A percentile compares a stretch with the other conserved stretches of the same genome.
phyloP scores from a whole-genome alignment of 2,113 vertebrate genomes.

The Rattus norvegicus region DNA sequence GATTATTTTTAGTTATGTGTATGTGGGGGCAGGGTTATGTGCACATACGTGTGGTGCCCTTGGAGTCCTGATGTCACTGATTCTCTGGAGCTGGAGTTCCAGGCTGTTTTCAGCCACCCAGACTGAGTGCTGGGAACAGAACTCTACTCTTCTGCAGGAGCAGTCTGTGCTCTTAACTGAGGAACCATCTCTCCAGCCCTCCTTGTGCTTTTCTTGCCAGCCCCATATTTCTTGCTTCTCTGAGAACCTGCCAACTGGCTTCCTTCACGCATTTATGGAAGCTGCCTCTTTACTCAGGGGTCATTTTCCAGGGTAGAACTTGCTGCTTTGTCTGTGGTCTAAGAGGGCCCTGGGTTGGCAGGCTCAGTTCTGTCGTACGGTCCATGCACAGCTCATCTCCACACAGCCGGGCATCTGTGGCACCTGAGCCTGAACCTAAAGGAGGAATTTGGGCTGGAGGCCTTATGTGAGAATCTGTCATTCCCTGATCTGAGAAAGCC shows the following conservation, averaged over 20 bases:
- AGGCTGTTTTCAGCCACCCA: not conserved
- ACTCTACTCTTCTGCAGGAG: not conserved
- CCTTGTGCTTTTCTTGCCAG: not conserved
- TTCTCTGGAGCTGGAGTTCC: not conserved
- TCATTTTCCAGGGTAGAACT: not conserved
- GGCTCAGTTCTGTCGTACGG: not conserved
- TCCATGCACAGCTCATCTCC: not conserved
- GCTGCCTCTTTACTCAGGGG: slow-evolving; percentile 13
- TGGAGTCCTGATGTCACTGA: too few species aligned
- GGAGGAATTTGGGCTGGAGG: not conserved
- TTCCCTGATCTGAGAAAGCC: not conserved
- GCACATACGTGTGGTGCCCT: not conserved
- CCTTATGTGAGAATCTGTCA: not conserved
- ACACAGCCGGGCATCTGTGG: not conserved
- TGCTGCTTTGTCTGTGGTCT: slow-evolving; percentile 24
- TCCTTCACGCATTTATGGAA: not conserved
- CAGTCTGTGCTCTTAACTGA: not conserved
- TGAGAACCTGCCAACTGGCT: not conserved
- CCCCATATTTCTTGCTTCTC: not conserved
- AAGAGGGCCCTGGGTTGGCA: not conserved
- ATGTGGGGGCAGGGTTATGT: not conserved
- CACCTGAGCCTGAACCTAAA: not conserved
- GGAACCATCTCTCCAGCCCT: not conserved
- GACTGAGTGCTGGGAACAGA: not conserved
- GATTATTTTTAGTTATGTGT: not conserved